Evolutionary conservation across 2,113 vertebrate genomes (phyloP), one percentile per base, ranked within the genome.

Genomic region (Scytalopus superciliaris): DNA sequence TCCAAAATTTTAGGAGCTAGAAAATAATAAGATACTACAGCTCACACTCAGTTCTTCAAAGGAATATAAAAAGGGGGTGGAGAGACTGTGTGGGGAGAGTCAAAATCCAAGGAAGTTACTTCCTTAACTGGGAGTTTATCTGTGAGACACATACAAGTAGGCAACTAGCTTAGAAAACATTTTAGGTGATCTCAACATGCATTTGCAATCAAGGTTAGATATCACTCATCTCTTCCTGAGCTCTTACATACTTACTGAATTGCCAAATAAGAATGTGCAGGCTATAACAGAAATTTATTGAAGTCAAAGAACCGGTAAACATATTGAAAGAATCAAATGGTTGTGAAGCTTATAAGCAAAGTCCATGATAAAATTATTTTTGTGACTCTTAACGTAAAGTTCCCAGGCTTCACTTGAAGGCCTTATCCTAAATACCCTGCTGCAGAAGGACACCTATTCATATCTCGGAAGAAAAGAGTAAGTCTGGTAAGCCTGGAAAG

Each of bases 11-110:
- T 16, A 82, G 35, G 33, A 70, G 14, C 27, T 31, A 57, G 24
- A 72, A 80, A 84, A 75, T 19, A 74, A 2, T 33, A 47, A 33
- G 6, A 60, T 0, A 19, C 63, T 25, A 63, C 10, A 63, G 30
- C 7, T 53, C 25, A 28, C 25, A 73, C 21, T 19, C 31, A 88
- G 39, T 21, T 84, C 47, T 75, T 84, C 39, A 68, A 39, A 10
- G 9, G 6, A 35, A 50, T 45, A 56, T 35, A 33, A 30, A 18
- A 50, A 28, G 21, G 25, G 9, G 0, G 0, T 59, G 6, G 14
- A 4, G 11, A 60, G 6, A 53, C 16, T 17, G 6, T 21, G 31
- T 2, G 7, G 13, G 2, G 8, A 39, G 3, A 56, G 19, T 50
- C 28, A 85, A 53, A 74, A 88, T 52, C n/a, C 57, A 77, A 7